Conservation (phyloP, 2,888 invertebrate species). For the Zygogramma bicolorata region DNA sequence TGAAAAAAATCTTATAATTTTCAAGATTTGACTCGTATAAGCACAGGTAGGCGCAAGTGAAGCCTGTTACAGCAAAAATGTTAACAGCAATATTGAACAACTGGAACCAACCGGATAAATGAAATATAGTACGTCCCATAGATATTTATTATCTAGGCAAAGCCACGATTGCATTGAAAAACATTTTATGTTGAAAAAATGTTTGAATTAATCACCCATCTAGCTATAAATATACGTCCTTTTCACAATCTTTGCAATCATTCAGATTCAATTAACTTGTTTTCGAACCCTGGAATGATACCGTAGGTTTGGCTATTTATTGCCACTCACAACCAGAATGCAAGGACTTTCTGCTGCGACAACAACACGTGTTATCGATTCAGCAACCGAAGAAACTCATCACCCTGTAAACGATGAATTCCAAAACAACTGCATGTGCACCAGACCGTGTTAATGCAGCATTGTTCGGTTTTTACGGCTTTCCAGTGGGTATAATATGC, state of each 20-base stretch:
- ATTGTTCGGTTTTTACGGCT: conserved; percentile 56
- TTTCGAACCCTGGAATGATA: not conserved
- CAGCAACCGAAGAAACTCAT: conserved; percentile 24
- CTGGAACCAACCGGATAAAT: too few species aligned
- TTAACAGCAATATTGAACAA: too few species aligned
- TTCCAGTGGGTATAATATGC: conserved; percentile 46
- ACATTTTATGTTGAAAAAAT: too few species aligned
- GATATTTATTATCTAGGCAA: too few species aligned
- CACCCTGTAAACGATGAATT: conserved; percentile 35
- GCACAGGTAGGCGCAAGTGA: too few species aligned
- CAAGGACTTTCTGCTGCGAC: not conserved
- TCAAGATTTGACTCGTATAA: too few species aligned
- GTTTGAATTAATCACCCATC: too few species aligned
- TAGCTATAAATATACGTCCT: not conserved
- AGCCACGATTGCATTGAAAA: too few species aligned
- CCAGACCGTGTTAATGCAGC: conserved; percentile 55
- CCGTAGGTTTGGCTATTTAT: not conserved
- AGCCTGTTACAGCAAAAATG: too few species aligned
- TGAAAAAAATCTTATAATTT: too few species aligned
- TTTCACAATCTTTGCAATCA: not conserved
- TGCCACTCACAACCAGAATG: not conserved
- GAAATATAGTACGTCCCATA: too few species aligned
- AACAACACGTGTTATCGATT: conserved; percentile 16
- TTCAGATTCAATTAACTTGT: not conserved
- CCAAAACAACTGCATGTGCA: conserved; percentile 40